phyloP scores from a whole-genome alignment of 2,113 vertebrate species.

The Grus americana region DNA sequence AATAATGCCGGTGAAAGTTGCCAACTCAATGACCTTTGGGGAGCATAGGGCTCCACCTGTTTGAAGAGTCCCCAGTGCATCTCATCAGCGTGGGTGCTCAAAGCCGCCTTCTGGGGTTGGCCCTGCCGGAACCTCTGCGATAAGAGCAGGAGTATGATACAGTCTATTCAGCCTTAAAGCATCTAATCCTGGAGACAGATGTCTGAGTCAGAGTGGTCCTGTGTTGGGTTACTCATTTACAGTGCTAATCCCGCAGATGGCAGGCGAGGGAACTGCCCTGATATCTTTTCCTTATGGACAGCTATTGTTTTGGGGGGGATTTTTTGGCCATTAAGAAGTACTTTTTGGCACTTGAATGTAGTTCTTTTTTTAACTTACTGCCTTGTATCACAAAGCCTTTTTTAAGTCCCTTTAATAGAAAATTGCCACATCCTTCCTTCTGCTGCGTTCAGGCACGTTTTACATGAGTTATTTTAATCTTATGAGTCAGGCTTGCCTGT shows the following conservation, averaged over 20 bases:
- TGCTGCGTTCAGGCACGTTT: conserved; percentile 24
- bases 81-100: rapidly evolving
- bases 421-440: conserved; percentile 40
- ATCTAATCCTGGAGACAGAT: neutral
- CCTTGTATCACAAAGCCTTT: conserved; percentile 15
- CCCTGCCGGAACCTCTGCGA: rapidly evolving
- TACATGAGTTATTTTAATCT: conserved; percentile 10
- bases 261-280: neutral
- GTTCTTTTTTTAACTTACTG: conserved; percentile 20
- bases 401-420: neutral
- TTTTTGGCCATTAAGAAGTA: neutral
- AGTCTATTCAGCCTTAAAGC: rapidly evolving
- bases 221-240: neutral
- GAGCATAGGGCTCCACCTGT: neutral
- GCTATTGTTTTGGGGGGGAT: conserved; percentile 1
- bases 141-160: rapidly evolving
- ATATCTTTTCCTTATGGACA: conserved; percentile 17
- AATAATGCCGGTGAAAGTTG: neutral
- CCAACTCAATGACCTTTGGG: neutral
- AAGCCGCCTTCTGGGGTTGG: rapidly evolving
- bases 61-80: neutral
- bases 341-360: neutral
- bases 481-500: conserved; percentile 28
- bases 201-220: neutral
- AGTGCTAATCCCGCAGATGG: neutral